These are phyloP conservation scores for Syrphus vitripennis DNA, from an alignment of 2,888 invertebrate genomes.

Conservation along the genomic window DNA sequence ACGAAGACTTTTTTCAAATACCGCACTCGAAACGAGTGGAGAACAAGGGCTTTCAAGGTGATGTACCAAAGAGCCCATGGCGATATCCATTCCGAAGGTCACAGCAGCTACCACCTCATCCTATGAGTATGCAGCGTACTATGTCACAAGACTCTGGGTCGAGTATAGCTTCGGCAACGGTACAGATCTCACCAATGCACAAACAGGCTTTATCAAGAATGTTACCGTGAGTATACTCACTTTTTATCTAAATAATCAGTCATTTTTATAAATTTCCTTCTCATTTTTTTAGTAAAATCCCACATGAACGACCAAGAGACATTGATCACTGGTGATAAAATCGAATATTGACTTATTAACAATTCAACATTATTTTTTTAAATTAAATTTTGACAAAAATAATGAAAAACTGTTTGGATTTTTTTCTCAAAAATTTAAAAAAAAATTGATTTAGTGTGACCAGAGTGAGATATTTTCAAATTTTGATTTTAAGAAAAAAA, in stretches of 20 bases:
- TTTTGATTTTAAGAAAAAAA: constrained; percentile 17
- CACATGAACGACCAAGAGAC: constrained; percentile 79
- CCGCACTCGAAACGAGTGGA: constrained; percentile 83
- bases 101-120: constrained; percentile 77
- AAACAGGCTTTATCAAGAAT: constrained; percentile 80
- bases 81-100: constrained; percentile 84
- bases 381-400: constrained; percentile 45
- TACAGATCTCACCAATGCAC: constrained; percentile 81
- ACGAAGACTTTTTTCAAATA: constrained; percentile 82
- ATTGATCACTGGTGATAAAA: constrained; percentile 79
- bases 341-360: background rate
- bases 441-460: background rate
- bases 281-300: constrained; percentile 77
- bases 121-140: constrained; percentile 82
- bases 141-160: constrained; percentile 84
- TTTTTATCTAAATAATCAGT: too few relatives aligned
- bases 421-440: constrained; percentile 29
- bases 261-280: background rate
- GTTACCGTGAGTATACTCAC: constrained; percentile 78
- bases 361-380: background rate
- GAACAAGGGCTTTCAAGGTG: constrained; percentile 86
- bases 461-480: constrained; percentile 62
- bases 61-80: constrained; percentile 89
- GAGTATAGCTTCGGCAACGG: constrained; percentile 83
- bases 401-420: constrained; percentile 60